Percentiles rank a stretch among this genome's conserved stretches.
Conservation (phyloP, 2,888 invertebrate genomes). For the Acholoe squamosa region DNA sequence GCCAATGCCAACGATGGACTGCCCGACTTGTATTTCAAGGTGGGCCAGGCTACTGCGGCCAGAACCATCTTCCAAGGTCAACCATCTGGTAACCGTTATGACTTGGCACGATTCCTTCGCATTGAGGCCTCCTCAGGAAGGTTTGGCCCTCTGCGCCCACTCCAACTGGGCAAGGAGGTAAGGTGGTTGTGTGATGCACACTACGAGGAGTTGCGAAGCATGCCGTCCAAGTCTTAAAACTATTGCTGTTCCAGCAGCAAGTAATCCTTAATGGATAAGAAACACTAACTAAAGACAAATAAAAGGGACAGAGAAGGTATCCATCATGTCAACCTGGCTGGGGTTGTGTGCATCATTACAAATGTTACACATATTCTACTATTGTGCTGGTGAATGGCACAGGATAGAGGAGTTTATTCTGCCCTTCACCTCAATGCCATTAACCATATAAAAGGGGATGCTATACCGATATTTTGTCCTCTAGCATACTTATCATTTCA, state of each 20-base stretch:
- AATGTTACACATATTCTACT: not conserved
- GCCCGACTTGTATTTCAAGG: slow-evolving; percentile 73
- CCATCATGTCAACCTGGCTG: slow-evolving; percentile 22
- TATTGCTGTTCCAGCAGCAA: not conserved
- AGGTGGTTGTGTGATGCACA: slow-evolving; percentile 73
- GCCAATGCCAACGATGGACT: slow-evolving; percentile 72
- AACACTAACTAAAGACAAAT: not conserved
- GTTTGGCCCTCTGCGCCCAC: slow-evolving; percentile 72
- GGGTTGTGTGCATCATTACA: not conserved
- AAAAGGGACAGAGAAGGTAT: slow-evolving; percentile 21
- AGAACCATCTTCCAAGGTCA: slow-evolving; percentile 70
- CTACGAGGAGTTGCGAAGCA: slow-evolving; percentile 72
- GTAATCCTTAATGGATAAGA: not conserved
- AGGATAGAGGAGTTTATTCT: not conserved
- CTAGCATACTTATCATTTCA: not conserved
- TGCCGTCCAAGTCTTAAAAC: slow-evolving; percentile 62
- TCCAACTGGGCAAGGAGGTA: slow-evolving; percentile 72
- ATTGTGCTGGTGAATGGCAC: not conserved
- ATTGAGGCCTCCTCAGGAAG: slow-evolving; percentile 71
- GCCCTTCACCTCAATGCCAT: not conserved
- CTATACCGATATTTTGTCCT: not conserved
- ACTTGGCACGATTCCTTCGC: slow-evolving; percentile 71
- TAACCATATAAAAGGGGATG: not conserved
- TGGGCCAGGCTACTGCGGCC: slow-evolving; percentile 71
- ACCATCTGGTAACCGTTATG: slow-evolving; percentile 69